Percentiles rank a stretch among this genome's conserved stretches.
These are phyloP conservation scores for Ophion slaviceki DNA, from an alignment of 2,888 invertebrate species.

Conservation along the genomic window DNA sequence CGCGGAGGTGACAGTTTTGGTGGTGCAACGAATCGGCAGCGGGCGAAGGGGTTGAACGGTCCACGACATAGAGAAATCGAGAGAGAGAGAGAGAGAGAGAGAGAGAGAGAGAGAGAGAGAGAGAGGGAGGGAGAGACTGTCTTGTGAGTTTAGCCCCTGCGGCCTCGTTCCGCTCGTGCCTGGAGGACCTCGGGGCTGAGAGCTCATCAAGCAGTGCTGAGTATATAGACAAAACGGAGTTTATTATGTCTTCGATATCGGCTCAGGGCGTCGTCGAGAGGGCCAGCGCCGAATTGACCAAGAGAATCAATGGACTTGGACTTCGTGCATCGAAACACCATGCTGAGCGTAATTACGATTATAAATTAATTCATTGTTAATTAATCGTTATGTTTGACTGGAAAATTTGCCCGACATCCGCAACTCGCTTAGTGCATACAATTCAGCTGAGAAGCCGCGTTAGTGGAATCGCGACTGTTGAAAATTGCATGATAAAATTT, in stretches of 20 bases:
- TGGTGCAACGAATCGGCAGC: slow-evolving; percentile 58
- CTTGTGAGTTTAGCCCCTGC: slow-evolving; percentile 1
- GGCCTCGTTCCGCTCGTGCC: slow-evolving; percentile 9
- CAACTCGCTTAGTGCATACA: no score
- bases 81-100: background rate
- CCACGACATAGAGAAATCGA: slow-evolving; percentile 27
- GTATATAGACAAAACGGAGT: slow-evolving; percentile 76
- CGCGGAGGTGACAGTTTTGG: slow-evolving; percentile 46
- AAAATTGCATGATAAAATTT: background rate
- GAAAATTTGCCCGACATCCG: background rate
- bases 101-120: no score
- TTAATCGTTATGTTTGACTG: background rate
- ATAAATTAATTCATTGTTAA: background rate
- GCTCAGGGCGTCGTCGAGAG: slow-evolving; percentile 96
- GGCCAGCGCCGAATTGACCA: slow-evolving; percentile 94
- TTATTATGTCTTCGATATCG: slow-evolving; percentile 91
- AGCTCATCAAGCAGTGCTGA: slow-evolving; percentile 46
- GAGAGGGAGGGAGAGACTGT: background rate
- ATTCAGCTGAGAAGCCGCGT: background rate
- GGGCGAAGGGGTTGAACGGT: slow-evolving; percentile 62
- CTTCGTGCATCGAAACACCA: slow-evolving; percentile 87
- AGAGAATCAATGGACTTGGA: slow-evolving; percentile 93
- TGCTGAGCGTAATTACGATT: slow-evolving; percentile 70
- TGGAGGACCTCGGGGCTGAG: slow-evolving; percentile 9
- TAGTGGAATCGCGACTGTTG: background rate